Base-by-base conservation (phyloP, 2,113 vertebrate species). In the Caracal caracal region DNA sequence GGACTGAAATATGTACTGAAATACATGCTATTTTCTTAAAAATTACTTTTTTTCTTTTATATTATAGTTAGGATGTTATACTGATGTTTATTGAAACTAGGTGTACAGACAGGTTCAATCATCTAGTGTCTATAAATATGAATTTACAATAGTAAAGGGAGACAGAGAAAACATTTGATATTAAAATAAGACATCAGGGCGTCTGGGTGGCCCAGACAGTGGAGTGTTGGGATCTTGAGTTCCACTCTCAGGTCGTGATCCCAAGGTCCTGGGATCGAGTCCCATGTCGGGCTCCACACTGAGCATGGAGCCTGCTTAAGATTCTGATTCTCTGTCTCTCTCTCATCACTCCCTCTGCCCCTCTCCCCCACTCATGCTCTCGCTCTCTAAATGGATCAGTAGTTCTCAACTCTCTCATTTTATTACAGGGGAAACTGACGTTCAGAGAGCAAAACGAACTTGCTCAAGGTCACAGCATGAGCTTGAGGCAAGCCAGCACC, bases 11-110 rank as follows among this genome's bases (percentile, higher is more conserved):
- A 63, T 28, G 68, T 8, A 33, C 17, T 10, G 49, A 94, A 66
- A n/a, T 53, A 17, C 8, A 24, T 37, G 80, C 68, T 93, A 90
- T 81, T 80, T 90, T 81, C 85, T 47, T 80, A 73, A 65, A 96
- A 81, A 19, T n/a, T 88, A 91, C 70, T 47, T 93, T 83, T 90
- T 35, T 91, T 96, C 33, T 56, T 95, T 91, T 71, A 56, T 81
- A 80, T 66, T 88, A 28, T 37, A 76, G 5, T 59, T 93, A 95
- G 10, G 3, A 24, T 51, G 6, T 35, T 91, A 85, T 26, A 78
- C 13, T 51, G 65, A 75, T 93, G 20, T 59, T 88, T 96, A 24
- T 66, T 85, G 53, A 93, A 96, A 88, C 30, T 26, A 81, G 68
- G 4, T 93, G 15, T 53, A 47, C 56, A 90, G 26, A 78, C 6